Base-by-base conservation (phyloP, 2,113 vertebrate genomes). In the Vulpes ferrilata region DNA sequence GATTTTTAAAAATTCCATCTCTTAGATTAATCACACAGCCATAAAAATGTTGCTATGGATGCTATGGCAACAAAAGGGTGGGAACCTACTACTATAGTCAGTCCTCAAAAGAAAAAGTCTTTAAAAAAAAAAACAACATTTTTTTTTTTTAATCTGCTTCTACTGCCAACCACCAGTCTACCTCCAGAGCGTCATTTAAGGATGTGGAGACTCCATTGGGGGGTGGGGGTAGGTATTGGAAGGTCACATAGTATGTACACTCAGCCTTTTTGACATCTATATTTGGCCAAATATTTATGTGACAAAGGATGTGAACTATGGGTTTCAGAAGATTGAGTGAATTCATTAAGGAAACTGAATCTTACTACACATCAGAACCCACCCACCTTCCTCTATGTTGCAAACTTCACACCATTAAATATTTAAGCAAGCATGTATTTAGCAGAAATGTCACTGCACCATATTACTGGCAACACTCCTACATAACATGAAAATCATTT, bases 171-270 rank as follows among this genome's bases (percentile, higher is more conserved):
- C 38, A 69, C 55, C 38, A 38, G 38, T 23, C 60, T n/a, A 90
- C 51, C 53, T 3, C 48, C 43, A n/a, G 60, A 92, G 95, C 25
- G 38, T 10, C 1, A 3, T 0, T 13, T 8, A 5, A 3, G 55
- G 8, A 9, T 3, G 38, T 1, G 4, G 11, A 67, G 35, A 32
- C 74, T 67, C 32, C 73, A n/a, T 4, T 5, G 5, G 4, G 27
- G 32, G 43, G 6, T 43, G 43, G 43, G 6, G 43, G 43, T 43
- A 88, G 15, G 2, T 89, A n/a, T 9, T 38, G 8, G 8, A 86
- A 38, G 27, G 74, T 64, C 81, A 90, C 8, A 10, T 1, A 32
- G 17, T 1, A 5, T 11, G 0, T 51, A 38, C 53, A 38, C 65
- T 7, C 2, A n/a, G 93, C 78, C 88, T 59, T 83, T 94, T 51